Conservation (phyloP, 2,113 vertebrate genomes). For the Zosterops borbonicus region DNA sequence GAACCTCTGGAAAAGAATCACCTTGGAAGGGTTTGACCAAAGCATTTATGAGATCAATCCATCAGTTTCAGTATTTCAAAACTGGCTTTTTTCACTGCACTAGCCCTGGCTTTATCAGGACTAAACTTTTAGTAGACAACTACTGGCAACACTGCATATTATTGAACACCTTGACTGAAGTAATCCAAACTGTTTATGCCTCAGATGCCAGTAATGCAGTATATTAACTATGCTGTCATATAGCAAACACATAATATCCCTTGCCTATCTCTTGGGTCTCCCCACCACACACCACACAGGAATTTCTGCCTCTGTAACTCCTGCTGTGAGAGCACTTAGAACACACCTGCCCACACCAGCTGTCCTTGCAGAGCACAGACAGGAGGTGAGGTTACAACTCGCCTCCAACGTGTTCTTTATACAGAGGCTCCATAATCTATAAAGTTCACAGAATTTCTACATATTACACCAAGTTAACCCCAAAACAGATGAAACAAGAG, state of each 20-base stretch:
- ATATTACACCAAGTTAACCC: background rate
- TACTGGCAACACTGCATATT: background rate
- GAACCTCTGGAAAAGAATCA: background rate
- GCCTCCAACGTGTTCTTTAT: background rate
- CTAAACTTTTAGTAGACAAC: background rate
- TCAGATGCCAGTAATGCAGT: background rate
- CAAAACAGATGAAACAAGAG: background rate
- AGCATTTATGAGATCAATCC: background rate
- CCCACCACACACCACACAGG: too few relatives aligned
- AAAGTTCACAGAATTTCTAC: background rate
- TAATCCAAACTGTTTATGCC: background rate
- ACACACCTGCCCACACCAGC: background rate
- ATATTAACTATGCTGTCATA: background rate
- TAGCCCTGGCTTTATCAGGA: background rate
- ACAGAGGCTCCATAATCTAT: background rate
- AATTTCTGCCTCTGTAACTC: background rate
- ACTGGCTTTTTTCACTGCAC: background rate
- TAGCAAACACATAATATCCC: background rate
- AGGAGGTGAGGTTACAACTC: background rate
- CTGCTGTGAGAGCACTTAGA: background rate
- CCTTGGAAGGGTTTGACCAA: background rate
- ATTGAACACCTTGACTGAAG: background rate
- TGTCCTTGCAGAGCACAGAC: background rate
- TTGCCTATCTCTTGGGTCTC: rapidly evolving
- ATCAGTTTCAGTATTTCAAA: background rate